Evolutionary conservation across 2,888 invertebrate genomes (phyloP), one percentile per base, ranked within the genome.

Genomic region (Caenorhabditis zanzibari): DNA sequence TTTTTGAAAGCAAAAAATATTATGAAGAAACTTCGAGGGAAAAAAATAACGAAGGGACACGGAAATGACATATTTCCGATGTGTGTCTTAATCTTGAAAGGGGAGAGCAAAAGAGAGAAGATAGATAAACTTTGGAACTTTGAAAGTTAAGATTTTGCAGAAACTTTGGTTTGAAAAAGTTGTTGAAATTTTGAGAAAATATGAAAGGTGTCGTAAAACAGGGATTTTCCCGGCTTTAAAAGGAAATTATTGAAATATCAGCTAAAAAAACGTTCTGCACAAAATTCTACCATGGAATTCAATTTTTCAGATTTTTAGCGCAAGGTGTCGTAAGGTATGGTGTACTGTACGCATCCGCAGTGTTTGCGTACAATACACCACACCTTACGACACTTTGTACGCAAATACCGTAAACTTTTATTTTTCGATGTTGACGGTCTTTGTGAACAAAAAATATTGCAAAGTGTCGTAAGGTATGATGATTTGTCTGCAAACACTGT

Each of bases 21-120:
- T n/a, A 19, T 38, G 38, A 72, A 73, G 63, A 64, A 64, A 61
- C 52, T 63, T 44, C 41, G 26, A 38, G 32, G 32, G 22, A 83
- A 14, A 14, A 54, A 54, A 54, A 54, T 26, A 19, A 69, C 41
- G 58, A 58, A 26, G 56, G 47, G n/a, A 41, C 63, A 56, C 52
- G 64, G 49, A 56, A 63, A 84, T 56, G 63, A 66, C 66, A 66
- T 32, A 47, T 35, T 66, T 66, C 66, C 66, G 66, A 66, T 28
- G 26, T 22, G 38, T 59, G 59, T 38, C 35, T 49, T 66, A 28
- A 49, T 66, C 47, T 32, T 32, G 35, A 32, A 4, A 32, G 32
- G 7, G 32, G 32, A 38, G 6, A n/a, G 10, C 9, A 59, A 16
- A n/a, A n/a, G n/a, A n/a, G n/a, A n/a, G n/a, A n/a, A n/a, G n/a